Evolutionary conservation across 2,113 vertebrate genomes (phyloP), one percentile per base, ranked within the genome.

Genomic region (Scomber scombrus): DNA sequence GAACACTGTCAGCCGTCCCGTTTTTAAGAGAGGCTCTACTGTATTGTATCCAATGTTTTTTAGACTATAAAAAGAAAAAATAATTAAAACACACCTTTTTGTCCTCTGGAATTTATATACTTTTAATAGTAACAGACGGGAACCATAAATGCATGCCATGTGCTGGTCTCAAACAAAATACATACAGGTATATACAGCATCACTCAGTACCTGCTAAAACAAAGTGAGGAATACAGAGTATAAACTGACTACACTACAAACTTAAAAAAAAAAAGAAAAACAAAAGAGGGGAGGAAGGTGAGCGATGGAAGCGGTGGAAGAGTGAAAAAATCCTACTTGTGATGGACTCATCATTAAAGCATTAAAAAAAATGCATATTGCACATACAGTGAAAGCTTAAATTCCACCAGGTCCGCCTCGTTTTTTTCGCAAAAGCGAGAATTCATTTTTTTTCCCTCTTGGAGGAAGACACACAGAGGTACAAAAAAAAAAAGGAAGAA

Each of bases 171-270:
- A 97, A 97, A 93, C 97, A 95, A 93, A 58, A 58, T 93, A 94
- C 93, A 93, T 95, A 93, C 93, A 94, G 94, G 94, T 94, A 95
- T 96, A 97, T 96, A 97, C 97, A 98, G 95, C 95, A 92, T 97
- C 97, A 97, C 96, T 97, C 97, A 97, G 98, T 98, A 99, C 97
- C 98, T 97, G 97, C 96, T 98, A 98, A 98, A 97, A 98, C 95
- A 95, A 97, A 94, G 97, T 97, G 97, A 97, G 93, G 91, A 93
- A 95, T 96, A 97, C 91, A 96, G 95, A 95, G 80, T 94, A 96
- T 89, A 95, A 93, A 93, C 94, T 92, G 86, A 93, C 96, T 96
- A 93, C 93, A 96, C 96, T 96, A 97, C 95, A 96, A 95, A 96
- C 95, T 94, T 93, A 76, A 91, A 73, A 61, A 79, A 72, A 62